Base-by-base conservation (phyloP, 2,888 invertebrate genomes). In the Phragmatobia fuliginosa region DNA sequence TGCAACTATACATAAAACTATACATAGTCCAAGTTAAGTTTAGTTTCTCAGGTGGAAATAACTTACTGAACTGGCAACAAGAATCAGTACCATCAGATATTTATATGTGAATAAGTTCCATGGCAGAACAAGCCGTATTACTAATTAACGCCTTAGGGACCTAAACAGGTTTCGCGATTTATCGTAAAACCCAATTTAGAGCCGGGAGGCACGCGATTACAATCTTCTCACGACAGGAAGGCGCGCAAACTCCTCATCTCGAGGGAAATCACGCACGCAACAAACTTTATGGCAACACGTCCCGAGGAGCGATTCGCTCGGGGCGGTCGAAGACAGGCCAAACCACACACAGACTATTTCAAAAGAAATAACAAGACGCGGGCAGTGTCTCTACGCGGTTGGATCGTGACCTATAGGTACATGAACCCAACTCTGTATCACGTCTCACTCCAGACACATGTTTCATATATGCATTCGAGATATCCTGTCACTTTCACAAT, bases 211-310 rank as follows among this genome's bases (percentile, higher is more conserved):
- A 94, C 92, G 94, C 94, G 94, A 95, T 95, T 94, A 94, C 93
- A 94, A 94, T 94, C 94, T 94, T 94, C 94, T 94, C 95, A 94
- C 94, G 94, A 94, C 94, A 95, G 93, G 92, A 94, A 94, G 94
- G 94, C 94, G 93, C 92, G 93, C 94, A 91, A 94, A 95, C 92
- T 94, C 93, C 93, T 94, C 94, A 94, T 95, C 94, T 94, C 94
- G 90, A 91, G 94, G 94, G 94, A 95, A 94, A 95, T 95, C 94
- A 95, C 94, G 94, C 94, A 95, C 94, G 94, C 94, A 94, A 94
- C 93, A 94, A 95, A 94, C 94, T 94, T 95, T 95, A 95, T 94
- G 92, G 93, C 93, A 94, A 93, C 94, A 94, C 94, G 93, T 94
- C 93, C 90, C 88, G 93, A 91, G 89, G 89, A 90, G 90, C 91